These are phyloP conservation scores for Dasysyrphus tricinctus DNA, from an alignment of 2,888 invertebrate species.

Conservation along the genomic window DNA sequence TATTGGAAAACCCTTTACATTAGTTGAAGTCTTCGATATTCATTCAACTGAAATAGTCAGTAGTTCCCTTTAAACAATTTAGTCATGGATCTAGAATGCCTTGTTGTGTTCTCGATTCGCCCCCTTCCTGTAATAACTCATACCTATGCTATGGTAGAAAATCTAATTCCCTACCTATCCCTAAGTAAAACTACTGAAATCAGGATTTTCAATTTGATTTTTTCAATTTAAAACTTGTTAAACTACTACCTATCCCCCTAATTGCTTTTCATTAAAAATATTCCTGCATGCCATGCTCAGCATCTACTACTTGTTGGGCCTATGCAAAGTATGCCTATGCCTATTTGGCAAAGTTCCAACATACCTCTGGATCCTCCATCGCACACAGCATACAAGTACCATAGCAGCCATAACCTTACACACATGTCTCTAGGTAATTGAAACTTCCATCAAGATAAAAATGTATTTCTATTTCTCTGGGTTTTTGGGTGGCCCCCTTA, in stretches of 20 bases:
- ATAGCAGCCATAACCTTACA: neutral
- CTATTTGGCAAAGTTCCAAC: neutral
- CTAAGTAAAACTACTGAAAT: no score
- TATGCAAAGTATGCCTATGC: neutral
- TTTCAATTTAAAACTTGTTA: neutral
- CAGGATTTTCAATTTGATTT: no score
- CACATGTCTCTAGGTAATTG: neutral
- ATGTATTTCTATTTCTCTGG: neutral
- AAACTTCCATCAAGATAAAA: neutral
- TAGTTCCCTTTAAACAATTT: no score
- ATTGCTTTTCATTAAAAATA: neutral
- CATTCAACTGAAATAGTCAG: no score
- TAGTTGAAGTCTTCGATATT: no score
- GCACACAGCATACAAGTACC: neutral
- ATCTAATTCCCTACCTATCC: no score
- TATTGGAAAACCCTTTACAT: no score
- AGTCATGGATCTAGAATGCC: no score
- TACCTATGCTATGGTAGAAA: no score
- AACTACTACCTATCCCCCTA: neutral
- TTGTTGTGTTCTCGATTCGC: no score
- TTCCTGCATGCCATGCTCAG: neutral
- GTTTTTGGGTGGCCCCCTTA: slow-evolving; percentile 16
- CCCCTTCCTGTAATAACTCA: no score
- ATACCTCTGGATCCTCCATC: neutral
- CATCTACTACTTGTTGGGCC: neutral